These are phyloP conservation scores for Thyatira batis DNA, from an alignment of 2,888 invertebrate genomes.

Conservation along the genomic window DNA sequence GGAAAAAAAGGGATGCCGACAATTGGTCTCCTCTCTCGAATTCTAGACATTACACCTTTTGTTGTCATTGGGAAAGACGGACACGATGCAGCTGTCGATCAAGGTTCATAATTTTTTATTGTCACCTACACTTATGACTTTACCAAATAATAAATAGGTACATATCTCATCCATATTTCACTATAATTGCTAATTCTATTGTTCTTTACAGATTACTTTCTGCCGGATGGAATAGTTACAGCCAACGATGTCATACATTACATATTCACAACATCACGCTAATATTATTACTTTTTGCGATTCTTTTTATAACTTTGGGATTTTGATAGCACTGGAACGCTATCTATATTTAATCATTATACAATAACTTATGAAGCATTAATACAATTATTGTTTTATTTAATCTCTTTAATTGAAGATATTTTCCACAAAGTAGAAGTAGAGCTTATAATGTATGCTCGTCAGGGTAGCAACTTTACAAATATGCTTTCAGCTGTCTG, in stretches of 20 bases:
- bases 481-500: no score
- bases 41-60: slow-evolving; percentile 88
- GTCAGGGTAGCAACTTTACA: no score
- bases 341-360: background rate
- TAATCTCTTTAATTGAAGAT: background rate
- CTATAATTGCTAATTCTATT: no score
- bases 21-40: slow-evolving; percentile 86
- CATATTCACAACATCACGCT: slow-evolving; percentile 2
- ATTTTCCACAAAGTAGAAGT: no score
- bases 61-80: slow-evolving; percentile 76
- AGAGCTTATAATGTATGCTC: no score
- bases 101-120: slow-evolving; percentile 68
- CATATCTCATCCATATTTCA: background rate
- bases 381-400: background rate
- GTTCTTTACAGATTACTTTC: slow-evolving; percentile 6
- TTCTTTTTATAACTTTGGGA: background rate
- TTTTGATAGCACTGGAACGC: background rate
- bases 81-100: slow-evolving; percentile 3
- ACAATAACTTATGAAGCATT: background rate
- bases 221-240: slow-evolving; percentile 10
- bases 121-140: no score
- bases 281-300: background rate
- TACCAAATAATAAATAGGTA: background rate
- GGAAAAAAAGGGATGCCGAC: slow-evolving; percentile 50
- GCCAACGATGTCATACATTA: slow-evolving; percentile 12